Conservation (phyloP, 2,797 vertebrate genomes). For the Microhierax caerulescens region DNA sequence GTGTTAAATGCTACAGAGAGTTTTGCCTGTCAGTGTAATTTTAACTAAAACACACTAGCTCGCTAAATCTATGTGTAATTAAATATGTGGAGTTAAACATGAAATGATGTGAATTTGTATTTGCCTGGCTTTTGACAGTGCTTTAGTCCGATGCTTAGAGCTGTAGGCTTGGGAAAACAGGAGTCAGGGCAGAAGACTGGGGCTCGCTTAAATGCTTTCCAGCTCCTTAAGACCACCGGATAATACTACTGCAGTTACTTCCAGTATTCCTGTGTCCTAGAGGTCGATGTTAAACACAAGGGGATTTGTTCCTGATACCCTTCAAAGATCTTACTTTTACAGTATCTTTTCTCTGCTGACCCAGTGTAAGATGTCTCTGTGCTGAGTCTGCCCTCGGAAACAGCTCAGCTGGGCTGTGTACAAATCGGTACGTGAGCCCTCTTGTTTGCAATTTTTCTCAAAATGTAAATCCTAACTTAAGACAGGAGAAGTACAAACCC, state of each 20-base stretch:
- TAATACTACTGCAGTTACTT: neutral
- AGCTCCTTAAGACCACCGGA: neutral
- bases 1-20: slow-evolving; percentile 44
- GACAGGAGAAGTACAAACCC: neutral
- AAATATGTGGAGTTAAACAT: neutral
- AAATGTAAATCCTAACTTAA: neutral
- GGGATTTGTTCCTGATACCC: neutral
- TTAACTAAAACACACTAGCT: neutral
- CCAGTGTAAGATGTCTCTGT: rapidly evolving
- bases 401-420: neutral
- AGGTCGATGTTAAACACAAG: neutral
- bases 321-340: neutral
- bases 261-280: neutral
- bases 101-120: neutral
- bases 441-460: neutral
- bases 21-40: slow-evolving; percentile 33
- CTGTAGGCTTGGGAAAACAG: neutral
- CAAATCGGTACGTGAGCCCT: neutral
- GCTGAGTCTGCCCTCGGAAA: neutral
- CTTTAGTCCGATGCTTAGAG: rapidly evolving
- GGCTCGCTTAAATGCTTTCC: neutral
- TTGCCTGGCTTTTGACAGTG: neutral
- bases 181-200: neutral
- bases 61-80: neutral
- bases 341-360: neutral